A percentile compares a stretch with the other conserved stretches of the same genome.
phyloP scores from a whole-genome alignment of 2,888 invertebrate species.

The Schizotus pectinicornis region DNA sequence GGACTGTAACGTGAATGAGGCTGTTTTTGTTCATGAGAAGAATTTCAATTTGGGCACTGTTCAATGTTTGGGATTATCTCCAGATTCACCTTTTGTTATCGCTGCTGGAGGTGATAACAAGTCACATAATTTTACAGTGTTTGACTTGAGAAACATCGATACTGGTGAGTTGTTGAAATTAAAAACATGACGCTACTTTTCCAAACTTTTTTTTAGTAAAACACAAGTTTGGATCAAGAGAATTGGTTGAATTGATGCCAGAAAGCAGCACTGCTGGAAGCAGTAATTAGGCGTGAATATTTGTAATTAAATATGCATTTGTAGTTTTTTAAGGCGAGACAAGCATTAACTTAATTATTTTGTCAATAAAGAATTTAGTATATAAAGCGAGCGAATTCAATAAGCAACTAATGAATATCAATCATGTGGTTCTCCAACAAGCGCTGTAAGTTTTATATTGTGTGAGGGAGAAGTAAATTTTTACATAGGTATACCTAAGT shows the following conservation, averaged over 20 bases:
- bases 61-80: constrained; percentile 76
- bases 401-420: no score
- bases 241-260: constrained; percentile 46
- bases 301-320: background rate
- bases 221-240: constrained; percentile 61
- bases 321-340: no score
- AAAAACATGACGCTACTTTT: constrained; percentile 14
- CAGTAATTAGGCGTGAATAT: constrained; percentile 5
- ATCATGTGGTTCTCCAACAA: no score
- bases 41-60: constrained; percentile 73
- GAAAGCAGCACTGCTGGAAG: constrained; percentile 30
- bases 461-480: no score
- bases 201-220: constrained; percentile 55
- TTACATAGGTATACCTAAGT: no score
- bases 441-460: no score
- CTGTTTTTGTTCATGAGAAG: constrained; percentile 58
- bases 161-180: constrained; percentile 59
- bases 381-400: no score
- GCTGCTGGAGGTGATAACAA: constrained; percentile 87
- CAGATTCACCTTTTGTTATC: constrained; percentile 82
- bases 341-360: no score
- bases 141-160: constrained; percentile 66
- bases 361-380: no score
- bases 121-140: constrained; percentile 73
- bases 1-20: constrained; percentile 66